phyloP scores from a whole-genome alignment of 2,113 vertebrate species.

The Dermatemys mawii region DNA sequence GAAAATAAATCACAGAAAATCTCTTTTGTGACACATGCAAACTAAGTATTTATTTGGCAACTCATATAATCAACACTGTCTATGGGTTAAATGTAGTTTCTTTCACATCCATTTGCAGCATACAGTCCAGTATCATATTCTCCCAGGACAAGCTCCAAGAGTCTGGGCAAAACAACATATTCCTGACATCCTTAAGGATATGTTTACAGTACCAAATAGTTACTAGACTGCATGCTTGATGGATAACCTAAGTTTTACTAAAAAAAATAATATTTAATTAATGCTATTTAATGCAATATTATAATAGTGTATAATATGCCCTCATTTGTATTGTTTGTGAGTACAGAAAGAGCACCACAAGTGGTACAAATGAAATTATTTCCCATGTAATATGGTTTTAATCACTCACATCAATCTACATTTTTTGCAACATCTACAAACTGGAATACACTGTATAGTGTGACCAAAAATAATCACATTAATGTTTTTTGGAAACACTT shows the following conservation, averaged over 20 bases:
- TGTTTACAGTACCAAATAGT: not conserved
- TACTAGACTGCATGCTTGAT: not conserved
- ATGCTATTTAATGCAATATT: not conserved
- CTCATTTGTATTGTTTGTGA: not conserved
- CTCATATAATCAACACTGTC: not conserved
- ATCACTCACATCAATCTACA: conserved; percentile 64
- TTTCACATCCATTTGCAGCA: not conserved
- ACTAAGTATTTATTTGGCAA: not conserved
- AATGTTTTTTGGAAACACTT: conserved; percentile 54
- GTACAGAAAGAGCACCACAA: not conserved
- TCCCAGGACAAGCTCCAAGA: not conserved
- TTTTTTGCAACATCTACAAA: conserved; percentile 53
- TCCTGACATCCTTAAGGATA: conserved; percentile 10
- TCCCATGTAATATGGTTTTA: conserved; percentile 51
- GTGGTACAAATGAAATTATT: conserved; percentile 45
- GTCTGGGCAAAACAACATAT: not conserved
- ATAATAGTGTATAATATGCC: not conserved
- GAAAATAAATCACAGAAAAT: not conserved
- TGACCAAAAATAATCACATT: conserved; percentile 68
- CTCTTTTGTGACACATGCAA: not conserved
- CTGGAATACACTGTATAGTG: conserved; percentile 12
- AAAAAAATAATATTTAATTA: conserved; percentile 36
- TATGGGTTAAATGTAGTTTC: not conserved
- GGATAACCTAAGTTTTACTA: conserved; percentile 12
- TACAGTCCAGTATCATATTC: not conserved